Evolutionary conservation across 2,113 vertebrate species (phyloP).

Genomic region (Gnathonemus longibarbis): DNA sequence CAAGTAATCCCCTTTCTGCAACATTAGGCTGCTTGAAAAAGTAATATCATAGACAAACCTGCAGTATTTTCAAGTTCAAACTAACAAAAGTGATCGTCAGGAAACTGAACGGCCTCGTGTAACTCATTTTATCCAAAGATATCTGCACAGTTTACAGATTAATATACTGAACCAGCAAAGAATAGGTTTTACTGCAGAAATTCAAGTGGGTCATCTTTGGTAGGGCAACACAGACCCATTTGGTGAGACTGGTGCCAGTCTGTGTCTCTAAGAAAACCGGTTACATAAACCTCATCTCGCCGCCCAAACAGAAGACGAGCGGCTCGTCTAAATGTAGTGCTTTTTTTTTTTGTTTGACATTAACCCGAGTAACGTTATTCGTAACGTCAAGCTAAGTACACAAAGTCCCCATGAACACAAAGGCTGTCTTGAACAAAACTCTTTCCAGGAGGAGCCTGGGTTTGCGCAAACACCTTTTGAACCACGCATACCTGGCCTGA

Average conservation of each 20-base stretch:
- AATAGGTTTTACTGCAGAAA: neutral
- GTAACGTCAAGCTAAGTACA: neutral
- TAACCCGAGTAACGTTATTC: neutral
- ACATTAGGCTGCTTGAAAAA: neutral
- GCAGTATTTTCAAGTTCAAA: neutral
- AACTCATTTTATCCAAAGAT: neutral
- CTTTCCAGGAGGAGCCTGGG: neutral
- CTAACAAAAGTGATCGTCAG: neutral
- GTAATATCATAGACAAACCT: neutral
- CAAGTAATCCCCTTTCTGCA: neutral
- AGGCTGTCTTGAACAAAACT: constrained; percentile 3
- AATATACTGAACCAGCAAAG: neutral
- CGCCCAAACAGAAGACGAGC: neutral
- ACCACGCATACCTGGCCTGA: constrained; percentile 5
- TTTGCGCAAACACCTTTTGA: neutral
- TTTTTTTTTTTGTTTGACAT: neutral
- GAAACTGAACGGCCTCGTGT: neutral
- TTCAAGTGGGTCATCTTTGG: neutral
- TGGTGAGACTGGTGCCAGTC: neutral
- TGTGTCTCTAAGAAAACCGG: neutral
- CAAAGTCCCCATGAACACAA: constrained; percentile 7
- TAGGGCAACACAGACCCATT: neutral
- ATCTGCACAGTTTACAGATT: neutral
- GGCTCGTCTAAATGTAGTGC: neutral
- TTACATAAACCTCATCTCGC: neutral